phyloP scores from a whole-genome alignment of 1,140 invertebrate species.

The Saxidomus purpurata region DNA sequence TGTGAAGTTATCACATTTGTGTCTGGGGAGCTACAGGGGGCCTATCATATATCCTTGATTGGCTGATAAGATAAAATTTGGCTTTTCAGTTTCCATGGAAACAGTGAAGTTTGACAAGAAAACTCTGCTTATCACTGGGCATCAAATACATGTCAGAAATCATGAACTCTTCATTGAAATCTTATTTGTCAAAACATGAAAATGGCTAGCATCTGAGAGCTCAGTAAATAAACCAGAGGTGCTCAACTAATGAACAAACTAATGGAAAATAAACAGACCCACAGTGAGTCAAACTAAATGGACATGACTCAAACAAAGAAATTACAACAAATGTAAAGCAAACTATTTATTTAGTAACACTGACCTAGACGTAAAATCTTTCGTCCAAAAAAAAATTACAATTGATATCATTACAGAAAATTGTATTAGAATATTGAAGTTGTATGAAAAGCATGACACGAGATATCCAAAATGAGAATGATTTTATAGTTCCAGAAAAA shows the following conservation, averaged over 20 bases:
- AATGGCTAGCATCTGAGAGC: not conserved
- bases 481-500: slow-evolving; percentile 14
- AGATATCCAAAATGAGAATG: too few species aligned
- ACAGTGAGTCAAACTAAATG: not conserved
- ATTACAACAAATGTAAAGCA: too few species aligned
- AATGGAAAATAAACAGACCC: not conserved
- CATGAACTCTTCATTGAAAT: slow-evolving; percentile 28
- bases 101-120: slow-evolving; percentile 59
- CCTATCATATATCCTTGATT: slow-evolving; percentile 61
- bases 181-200: slow-evolving; percentile 47
- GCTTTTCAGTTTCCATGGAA: slow-evolving; percentile 53
- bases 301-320: not conserved
- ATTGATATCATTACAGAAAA: too few species aligned
- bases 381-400: too few species aligned
- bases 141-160: slow-evolving; percentile 59
- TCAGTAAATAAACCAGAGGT: not conserved
- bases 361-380: too few species aligned
- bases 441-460: too few species aligned
- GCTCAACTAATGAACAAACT: not conserved
- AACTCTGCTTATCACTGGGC: slow-evolving; percentile 47
- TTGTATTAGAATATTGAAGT: too few species aligned
- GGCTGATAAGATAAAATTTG: slow-evolving; percentile 55
- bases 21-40: slow-evolving; percentile 44
- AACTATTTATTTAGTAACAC: too few species aligned
- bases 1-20: slow-evolving; percentile 39